Evolutionary conservation across 23 tunicate species (phyloP), one percentile per base, ranked within the genome.

Genomic region (Trididemnum clinides): DNA sequence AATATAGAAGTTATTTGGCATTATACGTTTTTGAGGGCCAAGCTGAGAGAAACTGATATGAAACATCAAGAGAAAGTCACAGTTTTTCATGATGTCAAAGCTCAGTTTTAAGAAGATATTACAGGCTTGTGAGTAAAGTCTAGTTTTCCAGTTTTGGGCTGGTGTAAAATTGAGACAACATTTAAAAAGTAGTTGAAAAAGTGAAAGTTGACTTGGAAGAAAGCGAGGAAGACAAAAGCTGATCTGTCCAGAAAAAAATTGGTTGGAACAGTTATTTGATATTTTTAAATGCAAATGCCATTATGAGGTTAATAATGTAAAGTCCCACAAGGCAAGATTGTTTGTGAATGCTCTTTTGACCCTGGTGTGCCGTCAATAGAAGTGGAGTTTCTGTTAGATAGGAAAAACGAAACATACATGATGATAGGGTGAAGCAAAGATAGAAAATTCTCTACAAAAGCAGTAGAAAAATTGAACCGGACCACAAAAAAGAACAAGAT

Each of bases 1-100:
- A 15, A 62, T 15, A 62, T 12, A 22, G 69, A 62, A 62, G 69
- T 62, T 62, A 62, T 62, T n/a, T 20, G 69, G 69, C 69, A 62
- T 62, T 62, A 12, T n/a, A 25, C 15, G n/a, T 62, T 12, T 62
- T 22, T 12, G 69, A 62, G 69, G n/a, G 69, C 23, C 69, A n/a
- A 62, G 27, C 27, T 62, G n/a, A 62, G 26, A 12, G 27, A 62
- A 62, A 62, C 4, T 62, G 4, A 15, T 62, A n/a, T 62, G n/a
- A 62, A 62, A 62, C n/a, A 12, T 62, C 26, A 62, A 62, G n/a
- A 62, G 25, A 62, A 62, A 62, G 26, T 25, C n/a, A n/a, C 69
- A 62, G 69, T n/a, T 19, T 62, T 12, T 62, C 6, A 62, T 5
- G 69, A 62, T 22, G 69, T 62, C 6, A 62, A n/a, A 19, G 69